Evolutionary conservation across 53 echinoderm and acorn worm species (phyloP).

Genomic region (Hippasteria phrygiana): DNA sequence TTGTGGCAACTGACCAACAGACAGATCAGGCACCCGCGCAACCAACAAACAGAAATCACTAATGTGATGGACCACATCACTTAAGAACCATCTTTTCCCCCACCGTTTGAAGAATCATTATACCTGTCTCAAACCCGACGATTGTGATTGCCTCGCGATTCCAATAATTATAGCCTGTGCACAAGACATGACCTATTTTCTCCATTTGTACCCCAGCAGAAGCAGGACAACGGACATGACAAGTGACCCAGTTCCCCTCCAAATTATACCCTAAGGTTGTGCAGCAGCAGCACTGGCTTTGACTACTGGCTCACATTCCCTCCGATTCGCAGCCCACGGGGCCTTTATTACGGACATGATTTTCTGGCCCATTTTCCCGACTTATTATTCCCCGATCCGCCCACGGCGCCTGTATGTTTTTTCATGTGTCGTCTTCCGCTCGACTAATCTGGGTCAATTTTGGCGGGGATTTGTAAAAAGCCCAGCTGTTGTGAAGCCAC

Average conservation of each 20-base stretch:
- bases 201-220: background rate
- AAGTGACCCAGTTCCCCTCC: background rate
- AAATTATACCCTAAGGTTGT: background rate
- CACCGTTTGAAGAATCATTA: no score
- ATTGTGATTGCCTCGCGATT: no score
- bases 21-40: no score
- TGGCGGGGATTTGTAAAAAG: background rate
- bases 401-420: background rate
- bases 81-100: no score
- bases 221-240: background rate
- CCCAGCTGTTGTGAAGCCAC: background rate
- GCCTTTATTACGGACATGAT: background rate
- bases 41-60: no score
- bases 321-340: no score
- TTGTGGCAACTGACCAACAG: no score
- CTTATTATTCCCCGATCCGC: background rate
- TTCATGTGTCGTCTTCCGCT: constrained; percentile 18
- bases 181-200: constrained; percentile 1
- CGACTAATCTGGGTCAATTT: constrained; percentile 50
- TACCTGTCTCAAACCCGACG: no score
- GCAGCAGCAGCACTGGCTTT: no score
- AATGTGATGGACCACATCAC: no score
- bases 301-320: no score
- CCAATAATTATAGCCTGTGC: no score
- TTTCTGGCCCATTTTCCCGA: background rate